A percentile compares a stretch with the other conserved stretches of the same genome.
phyloP scores from a whole-genome alignment of 2,888 invertebrate species.

The Brachypalpus laphriformis region DNA sequence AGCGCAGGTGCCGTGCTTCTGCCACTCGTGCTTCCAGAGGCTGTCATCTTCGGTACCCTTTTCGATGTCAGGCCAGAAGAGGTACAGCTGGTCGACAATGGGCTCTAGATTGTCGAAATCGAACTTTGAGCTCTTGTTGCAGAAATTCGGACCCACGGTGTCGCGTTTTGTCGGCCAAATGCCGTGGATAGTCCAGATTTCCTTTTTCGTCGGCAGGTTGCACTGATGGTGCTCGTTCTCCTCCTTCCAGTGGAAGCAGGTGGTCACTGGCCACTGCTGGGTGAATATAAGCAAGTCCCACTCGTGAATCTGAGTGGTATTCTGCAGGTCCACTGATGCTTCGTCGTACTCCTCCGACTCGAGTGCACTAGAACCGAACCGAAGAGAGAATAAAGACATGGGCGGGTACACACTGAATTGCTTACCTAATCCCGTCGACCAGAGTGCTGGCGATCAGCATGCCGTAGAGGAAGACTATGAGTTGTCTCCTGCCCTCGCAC shows the following conservation, averaged over 20 bases:
- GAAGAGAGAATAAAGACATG: not conserved
- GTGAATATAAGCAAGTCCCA: slow-evolving; percentile 92
- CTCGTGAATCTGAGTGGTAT: slow-evolving; percentile 78
- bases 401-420: slow-evolving; percentile 11
- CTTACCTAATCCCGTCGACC: slow-evolving; percentile 68
- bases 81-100: slow-evolving; percentile 84
- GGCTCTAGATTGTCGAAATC: slow-evolving; percentile 85
- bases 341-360: slow-evolving; percentile 42
- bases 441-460: slow-evolving; percentile 46
- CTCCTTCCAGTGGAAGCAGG: slow-evolving; percentile 89
- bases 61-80: slow-evolving; percentile 90
- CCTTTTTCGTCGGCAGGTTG: slow-evolving; percentile 84
- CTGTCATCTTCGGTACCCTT: slow-evolving; percentile 76
- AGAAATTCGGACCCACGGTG: slow-evolving; percentile 87
- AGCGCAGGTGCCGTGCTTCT: slow-evolving; percentile 92
- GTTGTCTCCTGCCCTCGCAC: slow-evolving; percentile 31
- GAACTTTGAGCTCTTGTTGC: slow-evolving; percentile 88
- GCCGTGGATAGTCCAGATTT: slow-evolving; percentile 91
- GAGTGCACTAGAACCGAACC: slow-evolving; percentile 35
- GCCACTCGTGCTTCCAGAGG: slow-evolving; percentile 89
- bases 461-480: slow-evolving; percentile 37
- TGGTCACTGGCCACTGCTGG: slow-evolving; percentile 90
- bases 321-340: slow-evolving; percentile 2
- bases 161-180: slow-evolving; percentile 91
- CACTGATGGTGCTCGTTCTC: slow-evolving; percentile 86